Base-by-base conservation (phyloP, 2,113 vertebrate species). In the Muntiacus muntjak region DNA sequence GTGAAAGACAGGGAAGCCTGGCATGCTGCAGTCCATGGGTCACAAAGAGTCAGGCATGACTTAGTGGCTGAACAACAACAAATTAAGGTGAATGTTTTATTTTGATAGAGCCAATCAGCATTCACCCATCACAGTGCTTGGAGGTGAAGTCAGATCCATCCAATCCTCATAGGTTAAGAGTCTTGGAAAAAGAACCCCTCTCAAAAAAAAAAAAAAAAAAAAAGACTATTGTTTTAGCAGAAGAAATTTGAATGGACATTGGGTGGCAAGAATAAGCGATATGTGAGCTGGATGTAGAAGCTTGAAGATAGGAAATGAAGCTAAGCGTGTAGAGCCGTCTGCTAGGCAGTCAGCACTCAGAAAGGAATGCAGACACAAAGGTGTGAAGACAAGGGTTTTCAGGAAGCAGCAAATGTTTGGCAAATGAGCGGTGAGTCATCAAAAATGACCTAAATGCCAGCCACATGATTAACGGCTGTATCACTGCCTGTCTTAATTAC, bases 271-370 rank as follows among this genome's bases (percentile, higher is more conserved):
- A 54, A 57, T 30, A 47, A 82, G 47, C 1, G 6, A n/a, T n/a
- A 12, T 11, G 16, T n/a, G 10, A 86, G 25, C 45, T 43, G 45
- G 21, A 14, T 83, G 33, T 60, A 76, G 15, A 93, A 74, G 19
- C n/a, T 40, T 4, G 28, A 84, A 57, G 71, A 25, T 1, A 71
- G 88, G 58, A 76, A 78, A 12, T 26, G 16, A 87, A n/a, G 16
- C 7, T 6, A 43, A 5, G 11, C 19, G 0, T 30, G 12, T 3
- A 9, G 3, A 9, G 23, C 23, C 0, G 5, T 17, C 33, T 16
- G 7, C 23, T 7, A 12, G 19, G 17, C 26, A 57, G 55, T 15
- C 2, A 11, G 7, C 7, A 40, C 36, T 11, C 3, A 4, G 15
- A 76, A 40, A 45, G 15, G 55, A 40, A 43, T 23, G 14, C 21